Evolutionary conservation across 2,797 vertebrate genomes (phyloP), one percentile per base, ranked within the genome.

Genomic region (Esox lucius): DNA sequence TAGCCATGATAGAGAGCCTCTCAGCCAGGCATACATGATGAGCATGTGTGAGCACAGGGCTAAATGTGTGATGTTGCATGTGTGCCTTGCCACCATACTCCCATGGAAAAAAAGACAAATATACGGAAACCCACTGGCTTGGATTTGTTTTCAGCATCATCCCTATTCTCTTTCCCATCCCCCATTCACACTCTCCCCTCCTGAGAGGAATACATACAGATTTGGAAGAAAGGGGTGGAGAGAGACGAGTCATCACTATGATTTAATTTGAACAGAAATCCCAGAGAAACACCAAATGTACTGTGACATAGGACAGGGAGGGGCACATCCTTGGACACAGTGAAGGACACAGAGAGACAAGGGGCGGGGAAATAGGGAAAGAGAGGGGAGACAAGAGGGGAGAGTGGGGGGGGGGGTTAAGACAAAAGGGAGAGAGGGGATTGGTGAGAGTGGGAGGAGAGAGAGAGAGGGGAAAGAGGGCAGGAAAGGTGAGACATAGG

Each of bases 211-310:
- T 68, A 66, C 15, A 78, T 76, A 74, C 82, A 83, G 76, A 85
- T 80, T 77, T 69, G 78, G 78, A 75, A 73, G 85, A 82, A 84
- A 78, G 77, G 61, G 72, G 39, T 33, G 19, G 78, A 88, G 65
- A 83, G 85, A 81, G 78, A 83, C 73, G 49, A 86, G 70, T 88
- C 85, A 89, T 89, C 84, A 72, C 78, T 48, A 56, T 90, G 88
- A 91, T 91, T 87, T 90, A 85, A 93, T 91, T 87, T 91, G 84
- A 93, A 85, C 79, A 9, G 87, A 94, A 92, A 90, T 87, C 85
- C 82, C 81, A 80, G 79, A 85, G 83, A 88, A 78, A 80, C 76
- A 81, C 77, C 59, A 84, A 87, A 83, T 89, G 83, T 71, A 56
- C 67, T 80, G 83, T 83, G 87, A 84, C 81, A 80, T 78, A 88